phyloP scores from a whole-genome alignment of 2,113 vertebrate genomes.

The Labeo catla region DNA sequence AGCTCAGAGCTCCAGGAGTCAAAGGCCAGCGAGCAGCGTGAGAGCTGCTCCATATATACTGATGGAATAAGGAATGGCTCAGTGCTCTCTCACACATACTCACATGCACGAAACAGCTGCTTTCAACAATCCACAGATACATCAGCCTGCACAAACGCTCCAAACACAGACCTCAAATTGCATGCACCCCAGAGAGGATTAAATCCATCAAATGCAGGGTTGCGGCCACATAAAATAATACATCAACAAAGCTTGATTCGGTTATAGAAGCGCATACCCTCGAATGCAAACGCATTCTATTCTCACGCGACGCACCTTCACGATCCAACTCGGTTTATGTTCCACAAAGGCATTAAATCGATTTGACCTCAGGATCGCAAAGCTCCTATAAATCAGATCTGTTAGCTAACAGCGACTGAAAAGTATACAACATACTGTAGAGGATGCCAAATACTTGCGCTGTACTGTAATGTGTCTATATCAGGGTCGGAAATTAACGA shows the following conservation, averaged over 20 bases:
- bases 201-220: not conserved
- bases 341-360: conserved; percentile 10
- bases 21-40: conserved; percentile 37
- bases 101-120: not conserved
- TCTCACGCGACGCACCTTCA: not conserved
- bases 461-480: conserved; percentile 2
- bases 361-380: not conserved
- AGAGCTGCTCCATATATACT: conserved; percentile 28
- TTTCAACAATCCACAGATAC: not conserved
- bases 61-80: conserved; percentile 9
- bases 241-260: not conserved
- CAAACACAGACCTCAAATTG: conserved; percentile 14
- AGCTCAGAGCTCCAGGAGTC: conserved; percentile 42
- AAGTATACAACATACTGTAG: not conserved
- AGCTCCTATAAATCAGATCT: not conserved
- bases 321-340: not conserved
- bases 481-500: too few relatives aligned
- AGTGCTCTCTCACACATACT: not conserved
- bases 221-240: not conserved
- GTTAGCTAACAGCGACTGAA: not conserved
- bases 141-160: conserved; percentile 1
- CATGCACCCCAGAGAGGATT: not conserved
- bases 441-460: not conserved
- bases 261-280: not conserved
- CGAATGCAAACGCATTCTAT: not conserved